These are phyloP conservation scores for Cactoblastis cactorum DNA, from an alignment of 2,888 invertebrate genomes.

Conservation along the genomic window DNA sequence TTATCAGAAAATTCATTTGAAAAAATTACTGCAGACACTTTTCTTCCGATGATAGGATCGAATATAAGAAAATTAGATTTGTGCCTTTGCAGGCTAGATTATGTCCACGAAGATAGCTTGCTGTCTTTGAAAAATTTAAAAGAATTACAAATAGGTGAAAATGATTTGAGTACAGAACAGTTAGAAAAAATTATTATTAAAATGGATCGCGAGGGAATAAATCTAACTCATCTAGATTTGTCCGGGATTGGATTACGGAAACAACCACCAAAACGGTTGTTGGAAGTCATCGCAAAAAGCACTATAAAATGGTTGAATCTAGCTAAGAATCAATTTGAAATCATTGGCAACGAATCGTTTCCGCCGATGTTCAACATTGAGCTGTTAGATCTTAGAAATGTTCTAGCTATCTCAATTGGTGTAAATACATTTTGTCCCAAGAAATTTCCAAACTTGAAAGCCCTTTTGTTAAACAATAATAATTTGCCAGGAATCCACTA, in stretches of 20 bases:
- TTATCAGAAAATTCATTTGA: slow-evolving; percentile 77
- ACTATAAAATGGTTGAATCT: slow-evolving; percentile 69
- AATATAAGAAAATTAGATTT: slow-evolving; percentile 64
- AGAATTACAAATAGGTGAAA: slow-evolving; percentile 73
- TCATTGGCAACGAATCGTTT: slow-evolving; percentile 69
- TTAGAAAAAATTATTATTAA: slow-evolving; percentile 60
- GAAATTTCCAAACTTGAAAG: slow-evolving; percentile 73
- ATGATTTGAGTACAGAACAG: slow-evolving; percentile 64
- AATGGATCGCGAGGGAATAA: slow-evolving; percentile 51
- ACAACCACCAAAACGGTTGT: slow-evolving; percentile 60
- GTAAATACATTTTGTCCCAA: slow-evolving; percentile 62
- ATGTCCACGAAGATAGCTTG: slow-evolving; percentile 73
- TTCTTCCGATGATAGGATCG: slow-evolving; percentile 65
- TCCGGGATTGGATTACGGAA: slow-evolving; percentile 76
- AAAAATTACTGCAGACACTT: slow-evolving; percentile 59
- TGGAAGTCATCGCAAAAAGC: slow-evolving; percentile 71
- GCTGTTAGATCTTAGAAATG: slow-evolving; percentile 76
- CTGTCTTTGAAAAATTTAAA: slow-evolving; percentile 60
- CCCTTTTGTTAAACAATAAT: slow-evolving; percentile 73
- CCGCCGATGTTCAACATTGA: slow-evolving; percentile 77
- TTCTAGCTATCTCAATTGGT: slow-evolving; percentile 66
- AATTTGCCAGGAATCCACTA: slow-evolving; percentile 73
- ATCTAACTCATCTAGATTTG: slow-evolving; percentile 67
- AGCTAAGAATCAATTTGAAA: slow-evolving; percentile 78
- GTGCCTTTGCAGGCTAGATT: slow-evolving; percentile 74